Base-by-base conservation (phyloP, 2,113 vertebrate genomes). In the Platanista minor region DNA sequence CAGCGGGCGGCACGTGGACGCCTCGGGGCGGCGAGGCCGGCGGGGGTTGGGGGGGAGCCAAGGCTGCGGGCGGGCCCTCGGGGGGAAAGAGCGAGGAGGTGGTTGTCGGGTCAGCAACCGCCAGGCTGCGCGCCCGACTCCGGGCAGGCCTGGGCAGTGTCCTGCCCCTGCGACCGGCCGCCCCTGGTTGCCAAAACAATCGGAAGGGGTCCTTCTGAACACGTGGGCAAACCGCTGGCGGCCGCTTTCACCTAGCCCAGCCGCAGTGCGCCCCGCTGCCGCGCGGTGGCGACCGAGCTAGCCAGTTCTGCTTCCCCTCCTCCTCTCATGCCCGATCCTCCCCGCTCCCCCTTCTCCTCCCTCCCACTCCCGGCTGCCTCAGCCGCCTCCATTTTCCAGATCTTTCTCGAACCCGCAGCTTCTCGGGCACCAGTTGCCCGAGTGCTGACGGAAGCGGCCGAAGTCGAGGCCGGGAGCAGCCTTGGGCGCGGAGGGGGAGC, bases 341-440 rank as follows among this genome's bases (percentile, higher is more conserved):
- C 82, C 49, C 4, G 21, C 84, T 62, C 95, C 91, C 12, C 72
- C 90, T 64, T 71, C 52, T 49, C 80, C 71, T 88, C 78, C 52
- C 69, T 1, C 0, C 12, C 0, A 33, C 67, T 9, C n/a, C 8
- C 39, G 62, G 52, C 20, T 64, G 2, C 46, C 18, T 29, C 0
- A 1, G 88, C 77, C 12, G 52, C 62, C 87, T 87, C 72, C 90
- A 84, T 91, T 33, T 98, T 99, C 98, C 98, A 99, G 98, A 98
- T 98, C 97, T 95, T 99, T 99, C 98, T 98, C 90, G 98, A 98
- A 98, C 62, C 94, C 97, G 41, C 17, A 20, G 1, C 89, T 43
- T 4, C n/a, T 57, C 31, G 31, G 5, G 94, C 89, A 59, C 33
- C 96, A 71, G 90, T 93, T 39, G 43, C 96, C 98, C 98, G 98